Base-by-base conservation (phyloP, 2,888 invertebrate genomes). In the Acleris cristana region DNA sequence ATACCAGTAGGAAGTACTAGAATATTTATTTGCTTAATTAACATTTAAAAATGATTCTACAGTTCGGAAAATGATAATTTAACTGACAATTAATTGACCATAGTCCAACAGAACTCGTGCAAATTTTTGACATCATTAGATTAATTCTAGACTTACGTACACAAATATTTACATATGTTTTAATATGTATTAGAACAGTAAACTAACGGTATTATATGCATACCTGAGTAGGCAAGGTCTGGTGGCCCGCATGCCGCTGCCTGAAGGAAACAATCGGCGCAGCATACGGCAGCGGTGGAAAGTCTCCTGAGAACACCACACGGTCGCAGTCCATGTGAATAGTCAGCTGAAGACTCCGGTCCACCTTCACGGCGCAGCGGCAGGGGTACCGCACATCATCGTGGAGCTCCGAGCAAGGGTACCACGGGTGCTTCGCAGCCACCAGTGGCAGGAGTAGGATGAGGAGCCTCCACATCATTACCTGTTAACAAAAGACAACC, bases 311-410 rank as follows among this genome's bases (percentile, higher is more conserved):
- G 79, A 98, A 97, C 34, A 97, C 96, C 26, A 97, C 95, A 10
- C 95, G 89, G 89, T 98, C 97, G 84, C 98, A 98, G 85, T 98
- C 95, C 94, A 97, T 95, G 74, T 94, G 91, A 73, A 97, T 95
- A 64, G 90, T 80, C 7, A 92, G 76, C 73, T 91, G 90, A 14
- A 91, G 77, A 0, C 89, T 84, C 21, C 89, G 77, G 79, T 94
- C 94, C 69, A 94, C 94, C 66, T 88, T 86, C 55, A 92, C 90
- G 23, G 87, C 82, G 63, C 93, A 93, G 49, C 94, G 92, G 89
- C 97, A 97, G 0, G 97, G 97, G 78, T 96, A 94, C 57, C 96
- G 94, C 45, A 97, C 93, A 72, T 96, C 95, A 71, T 95, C 94
- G 79, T 96, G 96, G 64, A 97, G 87, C 84, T 97, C 96, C 21